These are phyloP conservation scores for Zaprionus africanus DNA, from an alignment of 1,140 invertebrate genomes.

Conservation along the genomic window DNA sequence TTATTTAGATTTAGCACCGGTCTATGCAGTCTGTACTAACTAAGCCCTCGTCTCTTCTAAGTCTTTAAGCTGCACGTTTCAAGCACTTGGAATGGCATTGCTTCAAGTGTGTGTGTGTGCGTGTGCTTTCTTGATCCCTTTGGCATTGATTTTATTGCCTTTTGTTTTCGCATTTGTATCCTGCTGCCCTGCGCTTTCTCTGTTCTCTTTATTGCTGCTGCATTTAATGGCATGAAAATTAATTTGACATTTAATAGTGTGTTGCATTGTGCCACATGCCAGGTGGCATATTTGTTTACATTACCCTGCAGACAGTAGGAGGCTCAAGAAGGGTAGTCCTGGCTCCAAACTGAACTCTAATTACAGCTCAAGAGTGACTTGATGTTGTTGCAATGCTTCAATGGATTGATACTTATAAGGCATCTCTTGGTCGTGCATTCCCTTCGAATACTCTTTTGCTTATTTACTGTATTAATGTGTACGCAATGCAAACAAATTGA, in stretches of 20 bases:
- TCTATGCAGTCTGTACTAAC: not conserved
- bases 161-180: conserved; percentile 16
- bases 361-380: not conserved
- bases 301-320: conserved; percentile 12
- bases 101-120: not conserved
- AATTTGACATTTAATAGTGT: conserved; percentile 71
- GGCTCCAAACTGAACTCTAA: not conserved
- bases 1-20: conserved; percentile 40
- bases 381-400: not conserved
- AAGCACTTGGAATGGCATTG: not conserved
- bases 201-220: conserved; percentile 44
- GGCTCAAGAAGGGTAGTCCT: not conserved
- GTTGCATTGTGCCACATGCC: conserved; percentile 37
- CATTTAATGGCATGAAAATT: conserved; percentile 75
- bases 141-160: conserved; percentile 60
- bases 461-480: conserved; percentile 71
- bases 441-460: conserved; percentile 3
- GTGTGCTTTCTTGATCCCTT: conserved; percentile 15
- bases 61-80: conserved; percentile 53
- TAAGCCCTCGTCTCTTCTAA: conserved; percentile 39
- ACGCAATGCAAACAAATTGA: conserved; percentile 59
- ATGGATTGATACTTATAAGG: not conserved
- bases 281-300: conserved; percentile 24
- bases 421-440: not conserved
- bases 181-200: conserved; percentile 4